These are phyloP conservation scores for Neotoma lepida DNA, from an alignment of 2,113 vertebrate species.

Conservation along the genomic window DNA sequence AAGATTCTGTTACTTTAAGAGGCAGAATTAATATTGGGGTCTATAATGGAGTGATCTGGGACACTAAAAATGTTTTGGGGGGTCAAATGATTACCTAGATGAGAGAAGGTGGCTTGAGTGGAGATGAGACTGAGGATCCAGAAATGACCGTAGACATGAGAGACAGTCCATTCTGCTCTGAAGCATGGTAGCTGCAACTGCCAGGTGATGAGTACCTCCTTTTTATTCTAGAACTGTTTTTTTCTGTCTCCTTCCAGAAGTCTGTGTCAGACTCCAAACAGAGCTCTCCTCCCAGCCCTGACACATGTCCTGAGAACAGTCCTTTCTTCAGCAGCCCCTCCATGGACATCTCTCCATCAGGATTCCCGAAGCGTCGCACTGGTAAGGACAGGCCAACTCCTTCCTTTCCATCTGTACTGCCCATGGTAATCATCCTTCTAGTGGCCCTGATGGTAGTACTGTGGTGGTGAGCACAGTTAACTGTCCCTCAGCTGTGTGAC, in stretches of 20 bases:
- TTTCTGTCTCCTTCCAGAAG: slow-evolving; percentile 57
- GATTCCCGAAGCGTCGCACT: slow-evolving; percentile 89
- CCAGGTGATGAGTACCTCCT: rapidly evolving
- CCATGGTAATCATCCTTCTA: rapidly evolving
- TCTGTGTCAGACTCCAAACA: neutral
- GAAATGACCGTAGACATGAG: neutral
- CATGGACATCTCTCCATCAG: slow-evolving; percentile 73
- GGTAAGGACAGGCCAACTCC: slow-evolving; percentile 81
- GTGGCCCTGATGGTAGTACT: neutral
- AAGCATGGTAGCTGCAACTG: neutral
- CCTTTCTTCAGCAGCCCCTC: slow-evolving; percentile 15
- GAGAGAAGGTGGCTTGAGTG: neutral
- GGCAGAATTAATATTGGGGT: neutral
- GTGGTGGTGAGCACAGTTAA: neutral
- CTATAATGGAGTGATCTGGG: neutral
- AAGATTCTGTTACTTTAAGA: neutral
- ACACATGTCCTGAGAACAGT: slow-evolving; percentile 24
- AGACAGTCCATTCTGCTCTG: neutral
- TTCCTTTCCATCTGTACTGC: neutral
- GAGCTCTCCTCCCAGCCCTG: slow-evolving; percentile 24
- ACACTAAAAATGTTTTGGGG: rapidly evolving
- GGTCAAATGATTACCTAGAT: neutral
- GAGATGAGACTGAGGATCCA: neutral
- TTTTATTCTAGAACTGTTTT: neutral
- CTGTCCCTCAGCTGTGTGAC: neutral